Evolutionary conservation across 1,140 invertebrate genomes (phyloP), one percentile per base, ranked within the genome.

Genomic region (Metopolophium dirhodum): DNA sequence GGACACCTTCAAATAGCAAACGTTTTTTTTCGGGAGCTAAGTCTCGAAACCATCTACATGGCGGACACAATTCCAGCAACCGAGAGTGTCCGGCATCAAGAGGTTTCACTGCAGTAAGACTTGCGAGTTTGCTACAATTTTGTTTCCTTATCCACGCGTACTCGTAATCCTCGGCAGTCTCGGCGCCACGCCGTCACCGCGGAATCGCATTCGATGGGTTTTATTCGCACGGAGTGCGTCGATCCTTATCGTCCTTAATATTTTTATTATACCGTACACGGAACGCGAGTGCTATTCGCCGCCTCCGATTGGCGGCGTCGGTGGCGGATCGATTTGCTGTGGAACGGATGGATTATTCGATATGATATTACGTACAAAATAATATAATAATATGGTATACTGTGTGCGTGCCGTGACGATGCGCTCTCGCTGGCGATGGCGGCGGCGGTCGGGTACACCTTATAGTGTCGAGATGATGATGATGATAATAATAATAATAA

Each of bases 401-500:
- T 68, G 3, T 37, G 82, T 83, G 82, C 37, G 82, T 23, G 82
- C 82, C 35, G 37, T 37, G 35, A 83, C 82, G 61, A 30, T 68
- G 61, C 26, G 57, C 9, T 30, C 30, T 68, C 30, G 61, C 30
- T 4, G 30, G 9, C 9, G 57, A 3, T 14, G 57, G 26, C 57
- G 61, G 54, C 54, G 54, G 61, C 61, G 11, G 30, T n/a, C 14
- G 61, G 30, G 30, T 18, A 61, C 7, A 30, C 61, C n/a, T n/a
- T 77, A n/a, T 77, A 77, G 61, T 77, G 61, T 77, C 61, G 61
- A 77, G 61, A 77, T n/a, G 61, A 77, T 68, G 14, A 68, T 68
- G 14, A 68, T 77, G n/a, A 68, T n/a, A 68, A 83, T 41, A 83
- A 68, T 61, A 82, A 82, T 77, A 77, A 68, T n/a, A 68, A 83